Base-by-base conservation (phyloP, 2,888 invertebrate genomes). In the Aspidapion aeneum region DNA sequence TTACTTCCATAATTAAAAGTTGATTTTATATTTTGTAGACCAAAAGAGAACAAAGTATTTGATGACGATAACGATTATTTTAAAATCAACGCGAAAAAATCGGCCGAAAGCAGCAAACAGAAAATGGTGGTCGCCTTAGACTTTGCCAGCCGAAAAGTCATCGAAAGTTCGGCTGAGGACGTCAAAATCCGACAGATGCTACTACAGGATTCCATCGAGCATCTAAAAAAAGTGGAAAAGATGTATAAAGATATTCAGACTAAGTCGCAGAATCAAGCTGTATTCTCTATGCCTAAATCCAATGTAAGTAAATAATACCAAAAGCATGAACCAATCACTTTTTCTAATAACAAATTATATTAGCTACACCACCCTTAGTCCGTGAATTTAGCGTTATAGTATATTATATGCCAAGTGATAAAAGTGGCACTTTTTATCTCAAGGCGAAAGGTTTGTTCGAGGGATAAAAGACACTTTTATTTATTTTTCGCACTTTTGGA, bases 31-130 rank as follows among this genome's bases (percentile, higher is more conserved):
- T 7, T 56, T 60, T 70, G 62, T 60, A 74, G 74, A 52, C 75
- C 68, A 7, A 74, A 73, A 66, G 69, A 91, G 62, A 90, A 89
- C 1, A 87, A 86, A 74, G 92, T 96, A 3, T 93, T 92, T 55
- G 98, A 98, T 77, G 98, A 98, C 76, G 95, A 98, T 77, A 87
- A 90, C 68, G 98, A 98, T 78, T 98, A 98, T 79, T 98, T 94
- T 78, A 87, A 88, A 73, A 85, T 89, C 48, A 87, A 87, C 74
- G 92, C 91, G 69, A 89, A 89, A 20, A 92, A 95, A 77, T 84
- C 68, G 16, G 66, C 60, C 3, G 71, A 68, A 18, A 73, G 78
- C 1, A 76, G 69, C 55, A 76, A 73, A 65, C 69, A 71, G 55
- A 77, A 78, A 66, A 74, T 79, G 73, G 76, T 78, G 50, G 66